Percentiles rank a stretch among this genome's conserved stretches.
Evolutionary conservation across 2,888 invertebrate genomes (phyloP).

Genomic region (Drosophila mayaguana): DNA sequence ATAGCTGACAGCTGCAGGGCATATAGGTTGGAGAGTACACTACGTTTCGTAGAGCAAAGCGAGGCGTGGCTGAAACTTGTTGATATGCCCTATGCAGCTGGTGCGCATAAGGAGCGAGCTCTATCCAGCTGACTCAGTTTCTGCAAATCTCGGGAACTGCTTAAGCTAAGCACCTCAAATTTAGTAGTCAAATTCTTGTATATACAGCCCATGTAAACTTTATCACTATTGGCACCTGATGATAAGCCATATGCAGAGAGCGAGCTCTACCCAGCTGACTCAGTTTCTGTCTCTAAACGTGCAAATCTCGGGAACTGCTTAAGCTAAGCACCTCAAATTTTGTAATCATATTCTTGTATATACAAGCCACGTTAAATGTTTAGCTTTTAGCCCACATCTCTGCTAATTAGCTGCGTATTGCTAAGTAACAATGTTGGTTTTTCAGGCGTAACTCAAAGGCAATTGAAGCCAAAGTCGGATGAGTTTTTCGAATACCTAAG

Average conservation of each 20-base stretch:
- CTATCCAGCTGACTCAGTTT: too few species aligned
- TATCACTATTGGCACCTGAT: not conserved
- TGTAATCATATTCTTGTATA: not conserved
- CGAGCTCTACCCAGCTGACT: too few species aligned
- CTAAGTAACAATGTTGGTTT: not conserved
- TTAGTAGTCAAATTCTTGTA: not conserved
- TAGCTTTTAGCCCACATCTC: too few species aligned
- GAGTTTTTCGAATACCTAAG: too few species aligned
- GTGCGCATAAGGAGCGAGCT: too few species aligned
- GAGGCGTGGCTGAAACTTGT: not conserved
- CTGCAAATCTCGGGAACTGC: not conserved
- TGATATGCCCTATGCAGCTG: too few species aligned
- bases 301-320: not conserved
- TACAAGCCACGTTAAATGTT: accelerated
- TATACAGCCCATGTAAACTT: not conserved
- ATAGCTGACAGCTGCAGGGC: not conserved
- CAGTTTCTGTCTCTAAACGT: too few species aligned
- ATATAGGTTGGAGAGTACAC: not conserved
- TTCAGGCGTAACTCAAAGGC: not conserved
- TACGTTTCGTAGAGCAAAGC: too few species aligned
- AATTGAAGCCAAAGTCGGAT: not conserved
- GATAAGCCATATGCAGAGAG: too few species aligned
- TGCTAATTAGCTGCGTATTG: not conserved
- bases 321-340: not conserved
- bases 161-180: not conserved